A percentile compares a stretch with the other conserved stretches of the same genome.
These are phyloP conservation scores for Drosophila hamatofila DNA, from an alignment of 2,888 invertebrate genomes.

Conservation along the genomic window DNA sequence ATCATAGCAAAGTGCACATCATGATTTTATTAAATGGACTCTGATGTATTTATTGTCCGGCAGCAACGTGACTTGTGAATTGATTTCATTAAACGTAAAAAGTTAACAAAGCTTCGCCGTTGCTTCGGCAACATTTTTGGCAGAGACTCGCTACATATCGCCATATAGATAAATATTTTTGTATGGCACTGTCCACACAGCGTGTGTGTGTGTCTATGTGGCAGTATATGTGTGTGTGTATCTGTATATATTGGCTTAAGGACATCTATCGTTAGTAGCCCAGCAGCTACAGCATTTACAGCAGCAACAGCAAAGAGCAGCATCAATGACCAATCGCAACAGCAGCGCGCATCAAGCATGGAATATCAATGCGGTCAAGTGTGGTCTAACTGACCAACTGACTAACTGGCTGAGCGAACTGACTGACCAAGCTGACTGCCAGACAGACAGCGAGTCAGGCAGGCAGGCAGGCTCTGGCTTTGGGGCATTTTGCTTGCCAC, in stretches of 20 bases:
- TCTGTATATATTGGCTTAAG: slow-evolving; percentile 68
- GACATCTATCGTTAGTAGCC: slow-evolving; percentile 75
- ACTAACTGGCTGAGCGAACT: slow-evolving; percentile 22
- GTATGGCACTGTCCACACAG: slow-evolving; percentile 45
- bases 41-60: slow-evolving; percentile 85
- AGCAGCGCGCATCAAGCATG: slow-evolving; percentile 65
- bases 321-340: slow-evolving; percentile 78
- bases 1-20: slow-evolving; percentile 82
- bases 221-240: slow-evolving; percentile 22
- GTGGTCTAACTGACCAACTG: slow-evolving; percentile 27
- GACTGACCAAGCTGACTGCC: slow-evolving; percentile 25
- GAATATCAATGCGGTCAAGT: slow-evolving; percentile 78
- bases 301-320: slow-evolving; percentile 38
- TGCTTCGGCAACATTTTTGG: slow-evolving; percentile 65
- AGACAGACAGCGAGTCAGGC: neutral
- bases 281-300: slow-evolving; percentile 5
- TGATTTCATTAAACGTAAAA: slow-evolving; percentile 84
- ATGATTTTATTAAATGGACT: slow-evolving; percentile 85
- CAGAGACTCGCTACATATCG: slow-evolving; percentile 58
- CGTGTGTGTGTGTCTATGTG: neutral
- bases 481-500: slow-evolving; percentile 56
- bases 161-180: slow-evolving; percentile 71
- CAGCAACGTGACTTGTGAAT: slow-evolving; percentile 84
- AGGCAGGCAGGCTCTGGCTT: slow-evolving; percentile 32
- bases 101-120: slow-evolving; percentile 75